Base-by-base conservation (phyloP, 2,888 invertebrate genomes). In the Rotaria magnacalcarata region DNA sequence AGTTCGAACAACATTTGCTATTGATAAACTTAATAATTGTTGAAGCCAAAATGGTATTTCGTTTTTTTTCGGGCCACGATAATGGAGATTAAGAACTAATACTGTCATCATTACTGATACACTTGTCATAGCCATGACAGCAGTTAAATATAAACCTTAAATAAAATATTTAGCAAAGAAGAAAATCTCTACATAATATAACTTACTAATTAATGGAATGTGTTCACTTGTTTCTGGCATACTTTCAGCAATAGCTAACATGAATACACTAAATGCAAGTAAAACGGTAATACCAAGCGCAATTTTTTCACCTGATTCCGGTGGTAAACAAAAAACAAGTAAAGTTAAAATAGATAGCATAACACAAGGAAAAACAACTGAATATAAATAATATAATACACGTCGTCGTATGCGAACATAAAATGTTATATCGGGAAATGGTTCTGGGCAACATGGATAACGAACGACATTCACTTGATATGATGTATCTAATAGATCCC, bases 311-410 rank as follows among this genome's bases (percentile, higher is more conserved):
- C 92, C 92, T 7, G 91, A 91, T 88, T 92, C 92, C 2, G 93
- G 92, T 6, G 93, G 92, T 84, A 93, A 89, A 87, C 92, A 91
- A 89, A 93, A 93, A 24, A 92, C 92, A 16, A 93, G 91, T 85
- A 93, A 90, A 1, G 93, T 93, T 85, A 93, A 89, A 93, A 94
- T 84, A 91, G 92, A 84, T 94, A 93, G 91, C 91, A 93, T 91
- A 89, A 93, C 91, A 89, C 93, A 93, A 7, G 93, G 93, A 88
- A 93, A 91, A 85, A 93, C 92, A 84, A 93, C 92, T 89, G 93
- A 93, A 89, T 92, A 92, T 88, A 92, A 90, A 88, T 90, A 91
- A 88, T 90, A 91, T 84, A 93, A 89, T 4, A 92, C 92, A 87
- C 92, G 91, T 47, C 93, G 89, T 8, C 92, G 90, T 85, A 93